These are phyloP conservation scores for Natrix natrix DNA, from an alignment of 2,797 vertebrate genomes.

Conservation along the genomic window DNA sequence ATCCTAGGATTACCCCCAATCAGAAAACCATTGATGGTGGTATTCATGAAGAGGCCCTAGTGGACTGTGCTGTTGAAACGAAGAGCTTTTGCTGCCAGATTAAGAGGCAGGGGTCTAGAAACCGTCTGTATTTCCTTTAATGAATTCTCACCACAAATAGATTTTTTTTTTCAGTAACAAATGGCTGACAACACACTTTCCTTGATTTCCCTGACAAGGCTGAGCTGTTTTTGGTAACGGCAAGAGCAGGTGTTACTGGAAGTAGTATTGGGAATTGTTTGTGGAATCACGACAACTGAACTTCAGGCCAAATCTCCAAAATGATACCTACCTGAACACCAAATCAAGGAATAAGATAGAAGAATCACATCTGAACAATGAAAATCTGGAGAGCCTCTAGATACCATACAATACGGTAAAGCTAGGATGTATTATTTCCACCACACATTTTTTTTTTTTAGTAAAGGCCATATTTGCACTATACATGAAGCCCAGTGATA, in stretches of 20 bases:
- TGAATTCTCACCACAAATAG: conserved; percentile 40
- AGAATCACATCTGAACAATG: background rate
- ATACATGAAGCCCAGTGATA: background rate
- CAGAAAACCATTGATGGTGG: conserved; percentile 59
- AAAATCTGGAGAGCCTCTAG: background rate
- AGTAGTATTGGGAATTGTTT: background rate
- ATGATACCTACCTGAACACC: background rate
- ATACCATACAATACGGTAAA: background rate
- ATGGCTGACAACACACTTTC: conserved; percentile 49
- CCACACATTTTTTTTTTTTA: background rate
- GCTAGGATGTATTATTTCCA: background rate
- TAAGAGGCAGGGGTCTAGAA: conserved; percentile 50
- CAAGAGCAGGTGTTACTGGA: conserved; percentile 35
- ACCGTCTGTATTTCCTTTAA: conserved; percentile 44
- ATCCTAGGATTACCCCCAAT: conserved; percentile 61
- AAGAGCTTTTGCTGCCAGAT: conserved; percentile 40
- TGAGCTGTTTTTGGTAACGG: conserved; percentile 33
- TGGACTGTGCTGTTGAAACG: conserved; percentile 52
- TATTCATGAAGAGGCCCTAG: conserved; percentile 54
- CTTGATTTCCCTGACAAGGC: conserved; percentile 46
- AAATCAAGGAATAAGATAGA: background rate
- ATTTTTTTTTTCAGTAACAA: conserved; percentile 25
- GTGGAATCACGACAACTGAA: background rate
- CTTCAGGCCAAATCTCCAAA: background rate
- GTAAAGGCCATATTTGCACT: background rate